Percentiles rank a stretch among this genome's conserved stretches.
These are phyloP conservation scores for Tenualosa ilisha DNA, from an alignment of 2,797 vertebrate species.

Conservation along the genomic window DNA sequence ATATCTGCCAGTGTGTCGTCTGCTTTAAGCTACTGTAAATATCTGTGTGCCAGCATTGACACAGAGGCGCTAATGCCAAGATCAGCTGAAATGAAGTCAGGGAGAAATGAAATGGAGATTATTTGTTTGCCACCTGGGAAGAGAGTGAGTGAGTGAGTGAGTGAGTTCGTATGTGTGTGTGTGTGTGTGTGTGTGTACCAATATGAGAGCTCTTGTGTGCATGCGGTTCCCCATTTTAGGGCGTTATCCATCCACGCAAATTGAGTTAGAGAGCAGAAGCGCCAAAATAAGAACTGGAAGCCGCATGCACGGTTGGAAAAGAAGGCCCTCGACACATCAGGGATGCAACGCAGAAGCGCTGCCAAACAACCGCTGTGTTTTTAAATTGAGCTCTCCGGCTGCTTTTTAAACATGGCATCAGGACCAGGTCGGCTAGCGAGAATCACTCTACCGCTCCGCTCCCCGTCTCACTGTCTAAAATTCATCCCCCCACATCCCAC, in stretches of 20 bases:
- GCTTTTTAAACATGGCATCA: slow-evolving; percentile 19
- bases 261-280: neutral
- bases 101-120: slow-evolving; percentile 3
- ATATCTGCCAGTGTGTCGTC: neutral
- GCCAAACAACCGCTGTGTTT: slow-evolving; percentile 18
- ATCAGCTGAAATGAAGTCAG: neutral
- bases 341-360: neutral
- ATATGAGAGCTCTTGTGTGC: neutral
- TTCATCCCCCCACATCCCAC: neutral
- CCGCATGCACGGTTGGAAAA: neutral
- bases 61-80: neutral
- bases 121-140: neutral
- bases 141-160: neutral
- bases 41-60: neutral
- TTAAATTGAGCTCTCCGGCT: slow-evolving; percentile 19
- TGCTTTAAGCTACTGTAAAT: slow-evolving; percentile 5
- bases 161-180: neutral
- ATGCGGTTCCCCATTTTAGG: neutral
- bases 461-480: neutral
- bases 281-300: neutral
- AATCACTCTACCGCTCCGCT: neutral
- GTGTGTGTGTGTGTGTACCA: neutral
- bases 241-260: slow-evolving; percentile 21
- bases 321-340: neutral
- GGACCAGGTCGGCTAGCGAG: neutral